phyloP scores from a whole-genome alignment of 2,888 invertebrate genomes.

The Baccha elongata region DNA sequence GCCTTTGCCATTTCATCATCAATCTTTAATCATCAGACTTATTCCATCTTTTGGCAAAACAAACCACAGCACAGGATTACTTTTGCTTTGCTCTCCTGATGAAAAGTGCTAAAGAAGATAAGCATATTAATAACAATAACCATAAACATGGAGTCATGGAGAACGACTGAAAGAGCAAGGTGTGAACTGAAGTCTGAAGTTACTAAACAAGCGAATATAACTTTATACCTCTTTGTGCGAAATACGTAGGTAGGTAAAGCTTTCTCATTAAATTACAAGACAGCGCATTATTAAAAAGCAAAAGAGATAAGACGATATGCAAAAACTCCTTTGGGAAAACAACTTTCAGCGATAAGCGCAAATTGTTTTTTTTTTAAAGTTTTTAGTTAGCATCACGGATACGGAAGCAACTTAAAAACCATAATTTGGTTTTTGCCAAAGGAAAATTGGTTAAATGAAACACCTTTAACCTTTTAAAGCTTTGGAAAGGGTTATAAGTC shows the following conservation, averaged over 20 bases:
- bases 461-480: constrained; percentile 20
- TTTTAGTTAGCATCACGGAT: constrained; percentile 26
- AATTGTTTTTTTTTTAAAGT: constrained; percentile 11
- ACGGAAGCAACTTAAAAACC: constrained; percentile 4
- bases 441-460: constrained; percentile 18
- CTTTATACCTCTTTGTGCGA: not conserved
- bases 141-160: constrained; percentile 54
- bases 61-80: not conserved
- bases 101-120: constrained; percentile 52
- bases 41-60: not conserved
- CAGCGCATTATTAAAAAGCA: constrained; percentile 51
- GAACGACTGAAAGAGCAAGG: constrained; percentile 47
- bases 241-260: constrained; percentile 43
- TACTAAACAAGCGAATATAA: constrained; percentile 45
- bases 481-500: too few relatives aligned
- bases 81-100: constrained; percentile 28
- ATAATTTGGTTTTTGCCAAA: constrained; percentile 24
- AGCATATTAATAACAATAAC: constrained; percentile 60
- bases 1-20: not conserved
- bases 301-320: constrained; percentile 43
- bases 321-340: constrained; percentile 47
- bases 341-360: constrained; percentile 36
- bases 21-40: not conserved
- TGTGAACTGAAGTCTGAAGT: constrained; percentile 56
- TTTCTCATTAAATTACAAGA: constrained; percentile 50